Percentiles rank a stretch among this genome's conserved stretches.
Evolutionary conservation across 2,113 vertebrate genomes (phyloP).

Genomic region (Sylvia atricapilla): DNA sequence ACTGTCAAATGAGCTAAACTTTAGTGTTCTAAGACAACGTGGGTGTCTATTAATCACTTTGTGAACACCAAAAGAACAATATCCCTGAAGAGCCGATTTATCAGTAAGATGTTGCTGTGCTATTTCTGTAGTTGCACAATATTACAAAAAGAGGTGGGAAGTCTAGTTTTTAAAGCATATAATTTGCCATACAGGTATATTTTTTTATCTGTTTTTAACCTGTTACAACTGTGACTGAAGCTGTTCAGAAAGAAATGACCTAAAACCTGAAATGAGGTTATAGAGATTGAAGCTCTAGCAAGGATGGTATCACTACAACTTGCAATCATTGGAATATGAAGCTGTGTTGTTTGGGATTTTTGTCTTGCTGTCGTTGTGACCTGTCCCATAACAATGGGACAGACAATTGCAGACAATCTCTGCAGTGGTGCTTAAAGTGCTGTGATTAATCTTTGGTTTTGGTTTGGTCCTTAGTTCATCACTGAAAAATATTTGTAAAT

Average conservation of each 20-base stretch:
- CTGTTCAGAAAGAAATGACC: neutral
- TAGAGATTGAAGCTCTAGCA: neutral
- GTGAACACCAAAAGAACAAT: neutral
- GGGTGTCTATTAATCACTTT: neutral
- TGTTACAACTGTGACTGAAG: neutral
- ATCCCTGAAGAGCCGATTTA: neutral
- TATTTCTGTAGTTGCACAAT: neutral
- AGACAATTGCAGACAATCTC: neutral
- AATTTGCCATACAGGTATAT: neutral
- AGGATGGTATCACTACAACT: accelerated
- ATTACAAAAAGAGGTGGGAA: neutral
- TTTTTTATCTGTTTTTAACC: neutral
- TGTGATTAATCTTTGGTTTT: neutral
- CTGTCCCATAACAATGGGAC: neutral
- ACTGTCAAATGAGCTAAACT: neutral
- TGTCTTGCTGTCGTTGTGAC: neutral
- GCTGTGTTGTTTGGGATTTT: neutral
- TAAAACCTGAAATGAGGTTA: neutral
- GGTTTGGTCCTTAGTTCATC: neutral
- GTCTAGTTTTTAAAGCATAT: neutral
- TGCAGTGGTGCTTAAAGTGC: neutral
- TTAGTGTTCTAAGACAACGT: neutral
- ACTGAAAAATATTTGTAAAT: neutral
- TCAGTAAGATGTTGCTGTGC: neutral
- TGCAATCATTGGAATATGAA: neutral